phyloP scores from a whole-genome alignment of 2,113 vertebrate genomes.

The Tringa solitaria region DNA sequence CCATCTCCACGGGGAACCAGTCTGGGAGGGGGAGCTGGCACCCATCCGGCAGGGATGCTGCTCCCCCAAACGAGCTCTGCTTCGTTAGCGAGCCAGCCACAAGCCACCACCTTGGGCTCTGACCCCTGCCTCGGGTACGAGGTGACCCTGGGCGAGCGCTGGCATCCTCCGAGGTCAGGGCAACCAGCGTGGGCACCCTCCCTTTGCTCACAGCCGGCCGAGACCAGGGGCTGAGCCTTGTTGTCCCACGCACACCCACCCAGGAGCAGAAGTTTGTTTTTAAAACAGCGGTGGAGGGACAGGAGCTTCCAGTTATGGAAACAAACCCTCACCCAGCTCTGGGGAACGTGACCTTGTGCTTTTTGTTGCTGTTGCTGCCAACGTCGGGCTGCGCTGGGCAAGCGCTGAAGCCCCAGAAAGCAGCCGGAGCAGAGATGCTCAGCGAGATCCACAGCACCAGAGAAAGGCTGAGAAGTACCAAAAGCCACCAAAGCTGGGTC shows the following conservation, averaged over 20 bases:
- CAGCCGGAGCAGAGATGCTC: background rate
- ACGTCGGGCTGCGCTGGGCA: rapidly evolving
- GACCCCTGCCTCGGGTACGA: background rate
- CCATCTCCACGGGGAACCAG: rapidly evolving
- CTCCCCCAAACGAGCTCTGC: background rate
- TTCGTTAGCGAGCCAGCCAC: background rate
- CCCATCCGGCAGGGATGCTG: rapidly evolving
- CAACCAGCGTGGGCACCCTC: background rate
- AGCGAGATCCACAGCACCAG: background rate
- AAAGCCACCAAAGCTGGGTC: background rate
- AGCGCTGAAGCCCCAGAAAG: rapidly evolving
- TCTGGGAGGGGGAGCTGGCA: background rate
- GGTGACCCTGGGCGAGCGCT: rapidly evolving
- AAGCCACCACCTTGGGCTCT: rapidly evolving
- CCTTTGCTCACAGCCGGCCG: background rate
- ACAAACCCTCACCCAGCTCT: background rate
- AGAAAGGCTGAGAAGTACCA: background rate
- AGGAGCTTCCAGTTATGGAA: background rate
- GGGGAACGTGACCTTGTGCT: background rate
- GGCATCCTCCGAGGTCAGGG: background rate
- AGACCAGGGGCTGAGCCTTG: background rate
- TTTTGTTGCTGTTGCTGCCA: background rate
- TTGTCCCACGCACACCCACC: rapidly evolving
- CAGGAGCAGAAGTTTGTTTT: background rate
- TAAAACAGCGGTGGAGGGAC: background rate